phyloP scores from a whole-genome alignment of 1,140 invertebrate species.

The Portunus trituberculatus region DNA sequence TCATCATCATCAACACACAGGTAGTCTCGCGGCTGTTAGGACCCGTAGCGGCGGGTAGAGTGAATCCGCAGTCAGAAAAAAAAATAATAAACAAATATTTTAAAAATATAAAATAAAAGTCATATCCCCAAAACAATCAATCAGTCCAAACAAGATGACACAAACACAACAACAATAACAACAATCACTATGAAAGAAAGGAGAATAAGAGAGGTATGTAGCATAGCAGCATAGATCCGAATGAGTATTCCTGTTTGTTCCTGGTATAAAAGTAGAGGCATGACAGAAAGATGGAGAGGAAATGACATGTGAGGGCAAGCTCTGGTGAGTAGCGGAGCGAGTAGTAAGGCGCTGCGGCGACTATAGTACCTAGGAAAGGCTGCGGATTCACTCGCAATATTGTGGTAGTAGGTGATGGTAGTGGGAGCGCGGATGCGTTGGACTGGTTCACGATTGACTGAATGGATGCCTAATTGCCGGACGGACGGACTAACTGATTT shows the following conservation, averaged over 20 bases:
- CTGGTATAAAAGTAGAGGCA: background rate
- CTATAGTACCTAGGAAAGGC: background rate
- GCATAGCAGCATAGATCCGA: background rate
- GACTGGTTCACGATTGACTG: background rate
- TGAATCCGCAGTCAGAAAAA: background rate
- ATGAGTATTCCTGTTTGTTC: background rate
- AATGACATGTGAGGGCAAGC: background rate
- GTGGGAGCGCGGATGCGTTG: background rate
- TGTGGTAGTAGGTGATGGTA: background rate
- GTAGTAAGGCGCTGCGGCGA: background rate
- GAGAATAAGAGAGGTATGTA: background rate
- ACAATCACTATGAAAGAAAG: background rate
- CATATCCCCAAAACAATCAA: background rate
- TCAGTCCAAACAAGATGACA: conserved; percentile 13
- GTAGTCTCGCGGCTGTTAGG: conserved; percentile 8
- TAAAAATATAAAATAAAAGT: background rate
- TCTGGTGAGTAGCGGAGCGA: background rate
- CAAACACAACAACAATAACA: background rate
- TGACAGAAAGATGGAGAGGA: too few relatives aligned
- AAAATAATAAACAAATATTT: background rate
- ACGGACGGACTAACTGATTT: background rate
- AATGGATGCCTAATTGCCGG: too few relatives aligned
- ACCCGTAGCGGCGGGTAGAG: background rate
- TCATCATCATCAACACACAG: conserved; percentile 12
- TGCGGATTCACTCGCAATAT: background rate